Conservation (phyloP, 1,140 invertebrate genomes). For the Diachasma alloeum region DNA sequence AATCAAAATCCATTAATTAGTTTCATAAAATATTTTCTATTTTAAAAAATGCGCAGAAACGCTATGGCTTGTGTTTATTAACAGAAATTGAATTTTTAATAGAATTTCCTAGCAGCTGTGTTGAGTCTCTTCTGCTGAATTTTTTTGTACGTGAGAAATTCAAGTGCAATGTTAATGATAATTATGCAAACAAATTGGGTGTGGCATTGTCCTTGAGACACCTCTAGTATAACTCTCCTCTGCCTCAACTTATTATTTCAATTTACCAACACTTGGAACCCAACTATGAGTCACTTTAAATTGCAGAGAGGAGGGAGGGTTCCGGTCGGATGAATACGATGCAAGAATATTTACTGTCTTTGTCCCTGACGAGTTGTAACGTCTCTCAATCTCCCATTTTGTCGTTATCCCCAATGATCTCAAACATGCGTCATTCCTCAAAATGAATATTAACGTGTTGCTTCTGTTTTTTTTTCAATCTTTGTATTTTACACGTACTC, state of each 20-base stretch:
- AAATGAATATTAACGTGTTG: conserved; percentile 20
- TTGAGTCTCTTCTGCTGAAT: no score
- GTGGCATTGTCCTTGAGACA: conserved; percentile 4
- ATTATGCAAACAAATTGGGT: not conserved
- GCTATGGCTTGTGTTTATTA: no score
- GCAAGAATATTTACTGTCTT: not conserved
- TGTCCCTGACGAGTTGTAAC: not conserved
- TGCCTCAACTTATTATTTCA: not conserved
- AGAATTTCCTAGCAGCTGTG: no score
- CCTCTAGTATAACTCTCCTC: not conserved
- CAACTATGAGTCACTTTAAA: not conserved
- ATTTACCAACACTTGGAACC: not conserved
- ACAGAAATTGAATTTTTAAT: no score
- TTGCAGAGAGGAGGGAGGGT: not conserved
- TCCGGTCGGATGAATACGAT: not conserved
- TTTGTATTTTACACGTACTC: not conserved
- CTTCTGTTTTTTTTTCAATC: not conserved
- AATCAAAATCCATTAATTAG: no score
- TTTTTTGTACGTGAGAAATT: no score
- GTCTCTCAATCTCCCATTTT: not conserved
- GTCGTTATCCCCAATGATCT: not conserved
- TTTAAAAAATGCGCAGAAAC: no score
- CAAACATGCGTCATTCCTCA: conserved; percentile 16
- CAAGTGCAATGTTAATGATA: no score
- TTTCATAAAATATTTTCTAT: no score